Evolutionary conservation across 2,888 invertebrate species (phyloP), one percentile per base, ranked within the genome.

Genomic region (Agriotes lineatus): DNA sequence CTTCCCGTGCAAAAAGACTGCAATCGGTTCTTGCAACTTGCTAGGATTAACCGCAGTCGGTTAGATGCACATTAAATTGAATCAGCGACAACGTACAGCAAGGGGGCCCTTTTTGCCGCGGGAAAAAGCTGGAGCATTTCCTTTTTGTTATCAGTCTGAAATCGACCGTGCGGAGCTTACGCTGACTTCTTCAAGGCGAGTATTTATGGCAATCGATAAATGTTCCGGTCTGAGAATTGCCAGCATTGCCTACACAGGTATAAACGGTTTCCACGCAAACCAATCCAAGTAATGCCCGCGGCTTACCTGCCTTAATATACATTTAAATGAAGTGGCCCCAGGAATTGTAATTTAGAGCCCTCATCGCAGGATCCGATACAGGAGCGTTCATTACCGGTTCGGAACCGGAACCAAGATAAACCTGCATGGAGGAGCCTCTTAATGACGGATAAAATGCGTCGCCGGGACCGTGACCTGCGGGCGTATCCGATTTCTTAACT

Each of bases 331-430:
- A 72, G 72, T 72, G 69, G 72, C 67, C 68, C 70, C 69, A 70
- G 70, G 72, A 72, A 71, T 72, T 64, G 72, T 72, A 72, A 72
- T 72, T 72, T 72, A 71, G 63, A 69, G 65, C 64, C 69, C 70
- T 72, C 70, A 58, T 70, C 67, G 61, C 64, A 64, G 62, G 64
- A 69, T 72, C 70, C 70, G 72, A 72, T 72, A 72, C 74, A 76
- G 77, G 76, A 77, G 77, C 74, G 74, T 72, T 76, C 75, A 77
- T 78, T 76, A 78, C 76, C 76, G 77, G 76, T 73, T 70, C 72
- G 74, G 72, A 73, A 74, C 68, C 72, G 72, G 73, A 74, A 72
- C 48, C 48, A 57, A 72, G 78, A 77, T 77, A 77, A 71, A 71
- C 69, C 69, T 67, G 54, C 67, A 67, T 59, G 73, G 76, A 75